Base-by-base conservation (phyloP, 1,140 invertebrate genomes). In the Philaenus spumarius region DNA sequence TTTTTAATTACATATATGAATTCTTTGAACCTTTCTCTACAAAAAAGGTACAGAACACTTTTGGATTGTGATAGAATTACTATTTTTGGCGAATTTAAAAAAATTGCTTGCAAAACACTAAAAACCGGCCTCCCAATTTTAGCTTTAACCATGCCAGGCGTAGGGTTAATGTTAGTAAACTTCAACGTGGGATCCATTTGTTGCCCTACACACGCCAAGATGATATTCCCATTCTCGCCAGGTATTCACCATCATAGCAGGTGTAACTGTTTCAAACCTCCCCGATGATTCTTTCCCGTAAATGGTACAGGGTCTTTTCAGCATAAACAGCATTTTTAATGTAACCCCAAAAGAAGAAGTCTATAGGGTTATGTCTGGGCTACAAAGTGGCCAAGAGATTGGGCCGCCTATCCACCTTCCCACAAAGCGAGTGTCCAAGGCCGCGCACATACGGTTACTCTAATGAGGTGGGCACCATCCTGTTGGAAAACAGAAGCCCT, bases 241-340 rank as follows among this genome's bases (percentile, higher is more conserved):
- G 17, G 26, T 40, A 37, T 40, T 57, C 30, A 30, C 26, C 26
- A 30, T 4, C 34, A 50, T 42, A 30, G 22, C 55, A 40, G 20
- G 55, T 57, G 55, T 24, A 57, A 57, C 37, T 40, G 55, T 14
- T 17, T 46, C 26, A n/a, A 30, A 3, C 23, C 35, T 22, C 55
- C 26, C 14, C 26, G 45, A 22, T 26, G 45, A 47, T 47, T 47
- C 45, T 47, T 17, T 22, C 19, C 1, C 45, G 45, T 47, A 47
- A 47, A 47, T 47, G 45, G 45, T 47, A 14, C n/a, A 15, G 20
- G 45, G 22, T 47, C 26, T 47, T 22, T 47, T 47, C 20, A 47
- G 22, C 26, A 7, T 47, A 47, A 15, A 47, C 45, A 47, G 22
- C 45, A 47, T 47, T 47, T 47, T 47, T 47, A 5, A 47, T 47